Conservation (phyloP, 2,113 vertebrate genomes). For the Miniopterus natalensis region DNA sequence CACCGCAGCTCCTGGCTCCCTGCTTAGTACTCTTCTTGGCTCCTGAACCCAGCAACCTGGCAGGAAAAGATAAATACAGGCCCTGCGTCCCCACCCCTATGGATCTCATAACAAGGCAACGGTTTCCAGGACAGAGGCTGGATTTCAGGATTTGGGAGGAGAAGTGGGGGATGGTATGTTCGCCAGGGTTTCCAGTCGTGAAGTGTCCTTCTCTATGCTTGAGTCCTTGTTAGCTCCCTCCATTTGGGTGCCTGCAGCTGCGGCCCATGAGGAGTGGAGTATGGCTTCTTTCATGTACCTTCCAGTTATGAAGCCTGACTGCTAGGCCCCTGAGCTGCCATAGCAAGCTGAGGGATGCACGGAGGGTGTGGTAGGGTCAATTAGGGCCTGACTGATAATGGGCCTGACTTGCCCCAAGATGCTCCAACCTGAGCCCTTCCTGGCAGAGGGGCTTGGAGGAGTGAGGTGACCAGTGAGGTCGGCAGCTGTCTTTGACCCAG, state of each 20-base stretch:
- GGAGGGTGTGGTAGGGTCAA: not conserved
- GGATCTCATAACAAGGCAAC: slow-evolving; percentile 23
- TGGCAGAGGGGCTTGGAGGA: not conserved
- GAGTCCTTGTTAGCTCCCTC: not conserved
- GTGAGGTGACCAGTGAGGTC: not conserved
- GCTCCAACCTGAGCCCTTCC: not conserved
- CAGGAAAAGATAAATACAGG: slow-evolving; percentile 75
- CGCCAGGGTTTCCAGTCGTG: not conserved
- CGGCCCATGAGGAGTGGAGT: accelerated
- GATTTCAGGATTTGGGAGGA: slow-evolving; percentile 47
- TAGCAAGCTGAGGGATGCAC: not conserved
- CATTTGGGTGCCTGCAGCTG: not conserved
- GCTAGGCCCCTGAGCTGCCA: not conserved
- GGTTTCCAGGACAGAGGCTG: slow-evolving; percentile 39
- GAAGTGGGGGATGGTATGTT: not conserved
- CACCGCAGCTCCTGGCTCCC: not conserved
- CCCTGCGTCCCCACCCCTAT: not conserved
- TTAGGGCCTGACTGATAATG: not conserved
- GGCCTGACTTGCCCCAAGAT: not conserved
- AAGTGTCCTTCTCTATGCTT: accelerated
- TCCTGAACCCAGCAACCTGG: slow-evolving; percentile 64
- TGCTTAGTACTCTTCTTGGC: slow-evolving; percentile 34
- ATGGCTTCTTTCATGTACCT: not conserved
- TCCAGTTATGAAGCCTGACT: not conserved
- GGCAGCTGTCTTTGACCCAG: not conserved